phyloP scores from a whole-genome alignment of 2,797 vertebrate species.

The Kryptopterus vitreolus region DNA sequence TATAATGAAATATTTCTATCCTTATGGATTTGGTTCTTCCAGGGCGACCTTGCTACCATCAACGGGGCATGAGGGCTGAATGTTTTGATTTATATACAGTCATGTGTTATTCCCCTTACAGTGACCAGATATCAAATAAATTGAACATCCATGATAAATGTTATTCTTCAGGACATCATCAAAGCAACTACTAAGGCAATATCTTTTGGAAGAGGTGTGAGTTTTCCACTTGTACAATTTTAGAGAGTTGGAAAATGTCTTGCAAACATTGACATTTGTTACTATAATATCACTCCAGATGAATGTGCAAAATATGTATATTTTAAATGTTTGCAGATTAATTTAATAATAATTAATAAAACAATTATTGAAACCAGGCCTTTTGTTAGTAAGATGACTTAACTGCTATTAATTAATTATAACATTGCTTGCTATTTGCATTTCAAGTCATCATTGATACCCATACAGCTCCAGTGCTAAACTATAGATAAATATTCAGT shows the following conservation, averaged over 20 bases:
- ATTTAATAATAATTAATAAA: neutral
- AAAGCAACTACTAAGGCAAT: neutral
- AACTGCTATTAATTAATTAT: neutral
- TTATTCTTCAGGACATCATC: neutral
- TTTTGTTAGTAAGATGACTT: neutral
- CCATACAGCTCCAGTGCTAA: neutral
- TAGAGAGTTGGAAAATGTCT: neutral
- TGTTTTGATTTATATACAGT: neutral
- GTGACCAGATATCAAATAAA: neutral
- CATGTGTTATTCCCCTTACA: neutral
- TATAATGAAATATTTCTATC: neutral
- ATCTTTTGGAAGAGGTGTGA: neutral
- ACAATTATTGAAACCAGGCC: neutral
- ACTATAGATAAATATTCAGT: neutral
- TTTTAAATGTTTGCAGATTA: too few relatives aligned
- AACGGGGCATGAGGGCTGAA: neutral
- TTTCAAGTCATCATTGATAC: neutral
- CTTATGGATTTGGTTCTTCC: neutral
- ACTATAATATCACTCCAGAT: neutral
- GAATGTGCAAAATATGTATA: neutral
- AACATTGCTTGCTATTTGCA: neutral
- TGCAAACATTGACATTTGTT: neutral
- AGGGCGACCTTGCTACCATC: neutral
- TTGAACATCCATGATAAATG: neutral
- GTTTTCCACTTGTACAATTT: neutral